phyloP scores from a whole-genome alignment of 1,140 invertebrate species.

The Chelonus insularis region DNA sequence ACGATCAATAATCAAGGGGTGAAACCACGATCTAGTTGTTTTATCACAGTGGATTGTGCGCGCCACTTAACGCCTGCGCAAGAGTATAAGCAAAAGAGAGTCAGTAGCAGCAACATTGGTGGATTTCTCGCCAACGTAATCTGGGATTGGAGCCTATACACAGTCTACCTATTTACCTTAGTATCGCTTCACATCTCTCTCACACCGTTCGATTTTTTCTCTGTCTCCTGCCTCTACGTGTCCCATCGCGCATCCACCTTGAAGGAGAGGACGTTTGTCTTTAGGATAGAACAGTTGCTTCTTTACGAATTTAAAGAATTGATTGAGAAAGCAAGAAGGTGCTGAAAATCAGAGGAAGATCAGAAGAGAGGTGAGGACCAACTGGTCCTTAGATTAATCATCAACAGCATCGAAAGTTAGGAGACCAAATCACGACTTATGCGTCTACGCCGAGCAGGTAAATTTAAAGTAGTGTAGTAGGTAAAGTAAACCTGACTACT shows the following conservation, averaged over 20 bases:
- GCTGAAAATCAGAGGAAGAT: too few species aligned
- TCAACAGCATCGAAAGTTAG: constrained; percentile 53
- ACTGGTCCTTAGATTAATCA: constrained; percentile 38
- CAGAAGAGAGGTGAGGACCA: too few species aligned
- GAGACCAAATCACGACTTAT: constrained; percentile 58
- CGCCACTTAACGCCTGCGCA: constrained; percentile 10
- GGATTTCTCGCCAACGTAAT: constrained; percentile 19
- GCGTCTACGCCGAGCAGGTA: constrained; percentile 60
- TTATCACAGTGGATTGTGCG: constrained; percentile 1
- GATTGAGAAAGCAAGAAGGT: constrained; percentile 5
- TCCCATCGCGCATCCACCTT: neutral
- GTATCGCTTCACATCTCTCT: constrained; percentile 30
- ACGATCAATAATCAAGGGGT: constrained; percentile 16
- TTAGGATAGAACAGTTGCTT: neutral
- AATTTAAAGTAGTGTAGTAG: too few species aligned
- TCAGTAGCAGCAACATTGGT: neutral
- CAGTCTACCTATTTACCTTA: constrained; percentile 22
- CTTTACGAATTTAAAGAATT: constrained; percentile 6
- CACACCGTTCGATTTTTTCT: constrained; percentile 17
- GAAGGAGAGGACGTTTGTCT: neutral
- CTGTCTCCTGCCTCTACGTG: neutral
- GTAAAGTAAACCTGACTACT: too few species aligned
- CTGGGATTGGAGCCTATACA: constrained; percentile 28
- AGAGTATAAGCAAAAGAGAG: neutral
- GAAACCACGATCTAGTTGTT: constrained; percentile 6